Conservation (phyloP, 2,888 invertebrate species). For the Ophonus ardosiacus region DNA sequence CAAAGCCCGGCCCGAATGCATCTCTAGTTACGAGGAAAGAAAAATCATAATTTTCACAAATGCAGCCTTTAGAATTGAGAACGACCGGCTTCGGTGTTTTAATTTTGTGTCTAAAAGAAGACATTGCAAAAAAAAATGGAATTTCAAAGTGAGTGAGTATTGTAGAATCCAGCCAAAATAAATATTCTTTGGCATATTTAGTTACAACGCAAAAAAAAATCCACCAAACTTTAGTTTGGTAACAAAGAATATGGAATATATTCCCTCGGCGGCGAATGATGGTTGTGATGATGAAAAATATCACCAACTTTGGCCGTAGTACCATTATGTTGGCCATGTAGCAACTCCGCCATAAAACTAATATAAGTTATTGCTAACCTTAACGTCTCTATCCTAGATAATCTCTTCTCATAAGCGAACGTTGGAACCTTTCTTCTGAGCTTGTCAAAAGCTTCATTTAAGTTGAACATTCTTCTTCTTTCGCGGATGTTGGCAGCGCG, state of each 20-base stretch:
- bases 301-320: conserved; percentile 73
- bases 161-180: no score
- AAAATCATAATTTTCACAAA: no score
- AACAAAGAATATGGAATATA: conserved; percentile 74
- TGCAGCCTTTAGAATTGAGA: no score
- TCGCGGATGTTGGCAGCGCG: conserved; percentile 96
- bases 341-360: conserved; percentile 95
- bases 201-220: neutral
- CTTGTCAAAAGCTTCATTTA: conserved; percentile 97
- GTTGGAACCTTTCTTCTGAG: conserved; percentile 95
- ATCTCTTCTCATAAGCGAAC: conserved; percentile 96
- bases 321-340: conserved; percentile 79
- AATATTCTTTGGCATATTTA: neutral
- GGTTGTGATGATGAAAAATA: conserved; percentile 69
- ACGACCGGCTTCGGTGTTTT: no score
- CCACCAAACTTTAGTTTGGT: conserved; percentile 40
- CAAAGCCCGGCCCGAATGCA: no score
- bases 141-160: no score
- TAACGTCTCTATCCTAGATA: conserved; percentile 96
- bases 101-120: no score
- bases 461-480: conserved; percentile 94
- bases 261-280: conserved; percentile 71
- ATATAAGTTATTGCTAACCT: conserved; percentile 97
- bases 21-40: no score
- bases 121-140: no score